Conservation (phyloP, 2,797 vertebrate species). For the Microctenopoma steveboyesi region DNA sequence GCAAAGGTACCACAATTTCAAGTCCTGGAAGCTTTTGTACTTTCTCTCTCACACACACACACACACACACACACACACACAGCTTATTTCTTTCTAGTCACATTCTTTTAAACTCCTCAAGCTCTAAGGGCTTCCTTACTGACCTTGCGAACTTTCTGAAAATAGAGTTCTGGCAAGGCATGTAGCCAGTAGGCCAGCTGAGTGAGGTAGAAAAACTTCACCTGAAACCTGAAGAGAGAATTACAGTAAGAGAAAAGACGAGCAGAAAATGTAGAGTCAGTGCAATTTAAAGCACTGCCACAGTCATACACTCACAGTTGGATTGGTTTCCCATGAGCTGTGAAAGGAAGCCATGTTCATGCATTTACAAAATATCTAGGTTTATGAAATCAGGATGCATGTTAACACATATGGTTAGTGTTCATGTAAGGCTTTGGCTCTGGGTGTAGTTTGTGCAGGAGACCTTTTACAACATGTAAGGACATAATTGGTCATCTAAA, state of each 20-base stretch:
- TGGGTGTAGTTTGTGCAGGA: background rate
- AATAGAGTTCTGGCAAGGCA: conserved; percentile 95
- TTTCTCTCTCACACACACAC: background rate
- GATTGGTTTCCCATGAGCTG: background rate
- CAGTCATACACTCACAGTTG: background rate
- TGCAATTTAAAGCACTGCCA: background rate
- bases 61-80: background rate
- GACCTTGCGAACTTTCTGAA: conserved; percentile 99
- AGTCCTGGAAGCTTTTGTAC: background rate
- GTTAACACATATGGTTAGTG: background rate
- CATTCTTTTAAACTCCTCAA: conserved; percentile 29
- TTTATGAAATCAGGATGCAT: background rate
- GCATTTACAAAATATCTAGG: no score
- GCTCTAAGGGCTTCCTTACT: conserved; percentile 73
- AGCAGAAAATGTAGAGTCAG: background rate
- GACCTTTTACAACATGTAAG: background rate
- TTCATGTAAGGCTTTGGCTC: no score
- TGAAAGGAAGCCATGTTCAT: no score
- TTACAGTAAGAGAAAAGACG: background rate
- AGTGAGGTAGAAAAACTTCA: conserved; percentile 98
- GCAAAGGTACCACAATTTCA: background rate
- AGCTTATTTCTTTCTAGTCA: conserved; percentile 38
- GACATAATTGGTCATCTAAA: background rate
- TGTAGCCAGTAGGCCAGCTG: conserved; percentile 98
- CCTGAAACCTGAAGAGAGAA: conserved; percentile 89